phyloP scores from a whole-genome alignment of 2,797 vertebrate species.

The Aselliscus stoliczkanus region DNA sequence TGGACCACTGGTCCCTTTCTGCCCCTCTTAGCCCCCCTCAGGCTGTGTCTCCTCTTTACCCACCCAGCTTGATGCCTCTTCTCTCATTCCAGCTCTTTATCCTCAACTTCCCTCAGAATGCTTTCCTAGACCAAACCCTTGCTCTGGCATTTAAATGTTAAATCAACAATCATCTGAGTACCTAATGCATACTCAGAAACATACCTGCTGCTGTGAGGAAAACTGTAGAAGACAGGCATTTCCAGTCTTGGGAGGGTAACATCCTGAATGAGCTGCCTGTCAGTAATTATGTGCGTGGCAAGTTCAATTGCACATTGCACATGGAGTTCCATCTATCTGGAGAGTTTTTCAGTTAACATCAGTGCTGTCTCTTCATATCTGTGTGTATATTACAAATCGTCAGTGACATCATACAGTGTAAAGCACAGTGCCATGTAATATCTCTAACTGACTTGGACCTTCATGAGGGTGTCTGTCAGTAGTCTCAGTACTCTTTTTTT shows the following conservation, averaged over 20 bases:
- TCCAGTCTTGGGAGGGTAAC: not conserved
- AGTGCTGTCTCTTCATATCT: not conserved
- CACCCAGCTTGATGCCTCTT: not conserved
- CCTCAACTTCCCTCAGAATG: not conserved
- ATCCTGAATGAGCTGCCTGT: not conserved
- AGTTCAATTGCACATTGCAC: not conserved
- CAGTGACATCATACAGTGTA: no score
- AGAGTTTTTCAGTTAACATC: not conserved
- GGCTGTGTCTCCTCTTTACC: not conserved
- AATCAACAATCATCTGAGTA: not conserved
- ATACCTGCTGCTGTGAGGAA: not conserved
- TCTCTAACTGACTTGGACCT: not conserved
- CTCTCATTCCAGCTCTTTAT: not conserved
- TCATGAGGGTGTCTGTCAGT: not conserved
- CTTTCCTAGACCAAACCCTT: not conserved
- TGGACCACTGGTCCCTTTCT: not conserved
- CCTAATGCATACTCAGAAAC: not conserved
- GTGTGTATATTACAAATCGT: not conserved
- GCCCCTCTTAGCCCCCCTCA: not conserved
- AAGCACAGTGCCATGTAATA: not conserved
- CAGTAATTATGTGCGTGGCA: no score
- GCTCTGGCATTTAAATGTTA: not conserved
- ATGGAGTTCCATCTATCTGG: not conserved
- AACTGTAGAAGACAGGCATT: not conserved
- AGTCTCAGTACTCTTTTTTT: no score